Percentiles rank a stretch among this genome's conserved stretches.
Conservation (phyloP, 2,888 invertebrate genomes). For the Diachrysia chrysitis region DNA sequence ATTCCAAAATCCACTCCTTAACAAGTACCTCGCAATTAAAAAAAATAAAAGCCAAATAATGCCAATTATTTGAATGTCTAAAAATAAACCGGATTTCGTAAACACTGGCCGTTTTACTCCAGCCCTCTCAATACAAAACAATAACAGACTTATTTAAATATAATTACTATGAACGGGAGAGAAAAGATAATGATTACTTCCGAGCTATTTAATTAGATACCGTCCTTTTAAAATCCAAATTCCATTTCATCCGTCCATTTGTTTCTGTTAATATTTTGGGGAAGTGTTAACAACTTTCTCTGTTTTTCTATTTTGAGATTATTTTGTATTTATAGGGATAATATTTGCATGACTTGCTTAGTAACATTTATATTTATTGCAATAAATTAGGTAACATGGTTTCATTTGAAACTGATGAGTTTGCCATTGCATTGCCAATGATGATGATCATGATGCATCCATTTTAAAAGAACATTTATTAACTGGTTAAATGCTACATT, state of each 20-base stretch:
- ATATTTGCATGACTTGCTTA: no score
- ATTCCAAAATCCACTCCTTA: not conserved
- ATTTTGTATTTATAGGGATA: not conserved
- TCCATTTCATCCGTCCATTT: no score
- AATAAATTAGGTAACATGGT: no score
- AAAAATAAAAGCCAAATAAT: not conserved
- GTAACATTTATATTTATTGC: no score
- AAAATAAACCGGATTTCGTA: not conserved
- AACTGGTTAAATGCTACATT: no score
- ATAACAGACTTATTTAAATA: constrained; percentile 33
- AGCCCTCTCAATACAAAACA: constrained; percentile 28
- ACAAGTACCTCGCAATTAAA: no score
- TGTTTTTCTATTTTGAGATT: no score
- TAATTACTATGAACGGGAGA: constrained; percentile 21
- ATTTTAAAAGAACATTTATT: no score
- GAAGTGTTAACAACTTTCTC: not conserved
- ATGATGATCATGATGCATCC: no score
- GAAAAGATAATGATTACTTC: constrained; percentile 16
- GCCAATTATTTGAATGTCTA: not conserved
- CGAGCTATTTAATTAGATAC: constrained; percentile 6
- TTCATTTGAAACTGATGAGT: no score
- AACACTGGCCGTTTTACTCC: constrained; percentile 18
- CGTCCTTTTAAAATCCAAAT: not conserved
- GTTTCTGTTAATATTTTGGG: not conserved
- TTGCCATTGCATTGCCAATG: no score